A percentile compares a stretch with the other conserved stretches of the same genome.
Evolutionary conservation across 2,797 vertebrate genomes (phyloP).

Genomic region (Trematomus bernacchii): DNA sequence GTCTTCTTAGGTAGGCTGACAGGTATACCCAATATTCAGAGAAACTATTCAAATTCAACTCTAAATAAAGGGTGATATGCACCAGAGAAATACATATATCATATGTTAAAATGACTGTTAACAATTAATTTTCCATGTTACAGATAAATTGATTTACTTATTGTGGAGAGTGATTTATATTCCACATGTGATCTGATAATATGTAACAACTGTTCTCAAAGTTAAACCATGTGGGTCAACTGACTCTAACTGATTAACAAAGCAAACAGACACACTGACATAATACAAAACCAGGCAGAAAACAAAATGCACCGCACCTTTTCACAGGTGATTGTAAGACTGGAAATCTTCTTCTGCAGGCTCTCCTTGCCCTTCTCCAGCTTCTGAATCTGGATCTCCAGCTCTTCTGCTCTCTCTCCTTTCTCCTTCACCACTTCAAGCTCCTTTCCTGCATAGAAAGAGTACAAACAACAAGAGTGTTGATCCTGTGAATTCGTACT

Average conservation of each 20-base stretch:
- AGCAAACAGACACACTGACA: neutral
- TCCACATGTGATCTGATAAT: neutral
- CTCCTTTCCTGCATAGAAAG: conserved; percentile 85
- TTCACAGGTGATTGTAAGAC: conserved; percentile 94
- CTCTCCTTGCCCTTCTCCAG: conserved; percentile 94
- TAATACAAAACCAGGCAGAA: neutral
- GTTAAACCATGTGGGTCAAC: neutral
- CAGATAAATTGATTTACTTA: neutral
- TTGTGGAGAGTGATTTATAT: neutral
- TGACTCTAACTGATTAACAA: neutral
- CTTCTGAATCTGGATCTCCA: conserved; percentile 90
- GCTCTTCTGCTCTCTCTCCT: conserved; percentile 92
- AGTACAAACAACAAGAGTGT: neutral
- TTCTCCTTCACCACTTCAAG: conserved; percentile 94
- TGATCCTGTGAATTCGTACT: neutral
- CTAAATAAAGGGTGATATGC: neutral
- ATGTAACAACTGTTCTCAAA: neutral
- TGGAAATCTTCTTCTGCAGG: conserved; percentile 94
- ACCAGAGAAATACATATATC: conserved; percentile 1
- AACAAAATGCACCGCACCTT: conserved; percentile 82
- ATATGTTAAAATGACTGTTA: too few relatives aligned
- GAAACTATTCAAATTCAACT: neutral
- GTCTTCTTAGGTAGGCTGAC: neutral
- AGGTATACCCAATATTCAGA: neutral
- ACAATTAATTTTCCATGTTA: neutral